Evolutionary conservation across 2,888 invertebrate genomes (phyloP).

Genomic region (Caenorhabditis sp.): DNA sequence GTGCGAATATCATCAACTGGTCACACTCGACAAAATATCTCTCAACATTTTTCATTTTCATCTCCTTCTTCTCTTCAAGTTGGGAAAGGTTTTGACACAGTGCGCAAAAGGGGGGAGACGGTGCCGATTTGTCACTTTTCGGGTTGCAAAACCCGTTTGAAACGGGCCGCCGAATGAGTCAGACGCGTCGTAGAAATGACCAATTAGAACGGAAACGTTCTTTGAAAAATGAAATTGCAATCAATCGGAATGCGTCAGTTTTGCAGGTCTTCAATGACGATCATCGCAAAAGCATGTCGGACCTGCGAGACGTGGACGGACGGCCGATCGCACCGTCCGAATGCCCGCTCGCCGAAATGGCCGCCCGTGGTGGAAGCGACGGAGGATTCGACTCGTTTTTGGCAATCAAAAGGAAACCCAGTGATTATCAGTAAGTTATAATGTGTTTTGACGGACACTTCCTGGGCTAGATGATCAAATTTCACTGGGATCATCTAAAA

Average conservation of each 20-base stretch:
- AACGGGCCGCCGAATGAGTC: background rate
- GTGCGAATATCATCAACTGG: background rate
- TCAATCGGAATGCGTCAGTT: background rate
- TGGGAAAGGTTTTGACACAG: too few species aligned
- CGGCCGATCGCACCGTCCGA: constrained; percentile 97
- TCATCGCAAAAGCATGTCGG: constrained; percentile 47
- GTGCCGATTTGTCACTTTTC: background rate
- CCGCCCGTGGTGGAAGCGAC: constrained; percentile 80
- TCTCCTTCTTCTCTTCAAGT: background rate
- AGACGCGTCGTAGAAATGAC: background rate
- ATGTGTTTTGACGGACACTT: background rate
- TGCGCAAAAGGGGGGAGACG: too few species aligned
- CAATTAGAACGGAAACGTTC: background rate
- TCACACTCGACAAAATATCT: too few species aligned
- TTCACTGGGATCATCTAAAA: too few species aligned
- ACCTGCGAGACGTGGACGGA: constrained; percentile 81
- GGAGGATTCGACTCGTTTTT: constrained; percentile 81
- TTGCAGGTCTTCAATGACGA: constrained; percentile 48
- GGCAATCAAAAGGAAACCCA: constrained; percentile 49
- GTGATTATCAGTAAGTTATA: constrained; percentile 59
- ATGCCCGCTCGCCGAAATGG: constrained; percentile 84
- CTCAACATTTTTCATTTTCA: background rate
- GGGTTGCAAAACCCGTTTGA: background rate
- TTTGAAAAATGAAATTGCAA: background rate
- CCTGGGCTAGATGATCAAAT: too few species aligned